Evolutionary conservation across 2,113 vertebrate species (phyloP).

Genomic region (Prunella himalayana): DNA sequence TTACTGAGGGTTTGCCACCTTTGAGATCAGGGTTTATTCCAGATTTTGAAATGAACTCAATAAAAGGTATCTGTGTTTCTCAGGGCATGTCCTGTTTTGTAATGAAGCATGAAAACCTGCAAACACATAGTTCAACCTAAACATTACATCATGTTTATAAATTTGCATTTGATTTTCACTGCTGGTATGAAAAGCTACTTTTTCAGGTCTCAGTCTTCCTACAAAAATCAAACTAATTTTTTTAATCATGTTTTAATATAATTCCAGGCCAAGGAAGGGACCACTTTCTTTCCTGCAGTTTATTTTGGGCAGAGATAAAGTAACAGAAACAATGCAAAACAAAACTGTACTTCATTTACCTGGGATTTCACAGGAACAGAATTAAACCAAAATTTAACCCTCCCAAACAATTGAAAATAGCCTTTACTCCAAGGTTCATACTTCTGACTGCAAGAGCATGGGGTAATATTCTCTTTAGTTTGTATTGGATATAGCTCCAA

Average conservation of each 20-base stretch:
- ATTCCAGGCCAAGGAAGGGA: background rate
- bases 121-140: background rate
- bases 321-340: background rate
- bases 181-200: background rate
- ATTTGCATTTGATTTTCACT: background rate
- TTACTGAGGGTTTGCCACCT: background rate
- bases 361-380: background rate
- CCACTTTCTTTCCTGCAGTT: background rate
- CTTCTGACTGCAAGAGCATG: background rate
- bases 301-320: background rate
- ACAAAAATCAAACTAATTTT: background rate
- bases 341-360: background rate
- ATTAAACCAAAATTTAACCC: background rate
- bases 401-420: background rate
- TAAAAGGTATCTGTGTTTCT: background rate
- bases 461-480: background rate
- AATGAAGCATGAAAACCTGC: background rate
- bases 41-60: background rate
- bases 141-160: background rate
- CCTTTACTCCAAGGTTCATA: background rate
- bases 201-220: background rate
- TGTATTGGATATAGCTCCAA: background rate
- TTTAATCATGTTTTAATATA: background rate
- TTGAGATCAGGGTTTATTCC: background rate
- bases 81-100: background rate